Percentiles rank a stretch among this genome's conserved stretches.
Conservation (phyloP, 2,113 vertebrate species). For the Notothenia rossii region DNA sequence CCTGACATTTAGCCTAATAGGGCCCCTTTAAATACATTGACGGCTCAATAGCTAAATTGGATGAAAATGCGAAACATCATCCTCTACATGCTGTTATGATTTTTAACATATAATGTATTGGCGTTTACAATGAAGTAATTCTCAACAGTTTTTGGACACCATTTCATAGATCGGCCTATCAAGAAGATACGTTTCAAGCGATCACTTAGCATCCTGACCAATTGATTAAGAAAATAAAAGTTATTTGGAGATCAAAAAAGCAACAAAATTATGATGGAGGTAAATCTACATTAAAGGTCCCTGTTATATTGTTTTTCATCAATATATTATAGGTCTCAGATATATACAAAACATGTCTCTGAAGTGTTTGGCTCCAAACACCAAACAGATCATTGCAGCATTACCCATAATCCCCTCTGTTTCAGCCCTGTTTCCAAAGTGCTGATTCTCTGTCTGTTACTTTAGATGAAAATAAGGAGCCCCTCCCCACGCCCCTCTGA, state of each 20-base stretch:
- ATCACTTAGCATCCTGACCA: background rate
- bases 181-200: background rate
- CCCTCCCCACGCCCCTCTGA: too few species aligned
- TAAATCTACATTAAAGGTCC: background rate
- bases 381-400: too few species aligned
- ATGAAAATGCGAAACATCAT: background rate
- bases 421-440: too few species aligned
- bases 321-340: too few species aligned
- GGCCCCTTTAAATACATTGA: background rate
- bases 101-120: background rate
- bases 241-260: conserved; percentile 12
- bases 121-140: background rate
- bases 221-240: background rate
- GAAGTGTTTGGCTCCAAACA: too few species aligned
- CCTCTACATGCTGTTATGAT: background rate
- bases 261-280: background rate
- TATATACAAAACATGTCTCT: too few species aligned
- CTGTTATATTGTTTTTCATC: too few species aligned
- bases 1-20: too few species aligned
- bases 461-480: too few species aligned
- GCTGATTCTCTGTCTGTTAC: too few species aligned
- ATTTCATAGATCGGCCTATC: background rate
- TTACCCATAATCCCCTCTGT: too few species aligned
- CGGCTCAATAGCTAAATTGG: background rate
- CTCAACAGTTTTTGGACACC: background rate